phyloP scores from a whole-genome alignment of 2,113 vertebrate species.

The Chauna torquata region DNA sequence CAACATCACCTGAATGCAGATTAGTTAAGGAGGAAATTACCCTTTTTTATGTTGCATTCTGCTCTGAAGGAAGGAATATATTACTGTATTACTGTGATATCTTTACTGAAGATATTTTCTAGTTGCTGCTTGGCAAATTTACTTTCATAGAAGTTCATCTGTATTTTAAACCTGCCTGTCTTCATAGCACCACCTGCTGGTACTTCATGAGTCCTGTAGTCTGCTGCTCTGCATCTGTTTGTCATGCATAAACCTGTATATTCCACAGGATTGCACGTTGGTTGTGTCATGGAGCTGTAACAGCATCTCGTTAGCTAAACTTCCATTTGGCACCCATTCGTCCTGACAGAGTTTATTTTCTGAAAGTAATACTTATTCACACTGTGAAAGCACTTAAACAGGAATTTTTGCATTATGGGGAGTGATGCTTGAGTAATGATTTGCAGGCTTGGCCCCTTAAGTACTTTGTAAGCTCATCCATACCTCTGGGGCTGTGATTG shows the following conservation, averaged over 20 bases:
- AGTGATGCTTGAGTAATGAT: not conserved
- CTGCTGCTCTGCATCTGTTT: not conserved
- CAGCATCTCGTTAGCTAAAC: not conserved
- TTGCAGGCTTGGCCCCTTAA: not conserved
- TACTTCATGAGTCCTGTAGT: not conserved
- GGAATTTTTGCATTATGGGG: not conserved
- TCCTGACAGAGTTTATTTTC: not conserved
- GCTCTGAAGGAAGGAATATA: not conserved
- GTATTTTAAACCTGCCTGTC: not conserved
- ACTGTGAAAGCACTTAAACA: not conserved
- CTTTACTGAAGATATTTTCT: not conserved
- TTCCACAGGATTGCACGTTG: not conserved
- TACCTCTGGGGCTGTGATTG: not conserved
- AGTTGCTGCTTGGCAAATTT: not conserved
- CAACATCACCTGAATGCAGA: not conserved
- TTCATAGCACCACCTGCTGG: conserved; percentile 29
- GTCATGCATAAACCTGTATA: not conserved
- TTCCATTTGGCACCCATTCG: not conserved
- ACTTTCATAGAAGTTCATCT: not conserved
- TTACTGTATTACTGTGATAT: not conserved
- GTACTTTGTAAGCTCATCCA: not conserved
- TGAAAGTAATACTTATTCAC: not conserved
- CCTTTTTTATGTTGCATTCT: not conserved
- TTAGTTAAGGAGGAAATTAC: not conserved
- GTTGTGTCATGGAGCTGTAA: not conserved